A percentile compares a stretch with the other conserved stretches of the same genome.
These are phyloP conservation scores for Palaemon carinicauda DNA, from an alignment of 1,140 invertebrate genomes.

Conservation along the genomic window DNA sequence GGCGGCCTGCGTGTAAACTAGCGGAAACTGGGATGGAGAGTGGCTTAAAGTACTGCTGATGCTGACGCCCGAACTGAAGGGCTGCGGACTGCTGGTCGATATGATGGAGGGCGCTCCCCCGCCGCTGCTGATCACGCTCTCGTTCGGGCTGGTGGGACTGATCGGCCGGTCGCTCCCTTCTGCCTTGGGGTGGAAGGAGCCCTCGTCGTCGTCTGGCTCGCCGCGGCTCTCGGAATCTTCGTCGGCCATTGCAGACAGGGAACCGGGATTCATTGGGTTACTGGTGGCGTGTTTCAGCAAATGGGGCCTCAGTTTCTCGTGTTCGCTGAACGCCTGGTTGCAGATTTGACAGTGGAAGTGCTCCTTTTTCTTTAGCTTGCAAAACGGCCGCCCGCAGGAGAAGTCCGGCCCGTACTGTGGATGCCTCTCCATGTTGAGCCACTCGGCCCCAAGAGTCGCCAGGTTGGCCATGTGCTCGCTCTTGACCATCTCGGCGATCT, in stretches of 20 bases:
- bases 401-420: constrained; percentile 68
- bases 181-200: constrained; percentile 12
- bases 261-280: constrained; percentile 29
- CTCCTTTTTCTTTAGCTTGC: constrained; percentile 83
- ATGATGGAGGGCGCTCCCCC: too few species aligned
- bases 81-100: constrained; percentile 39
- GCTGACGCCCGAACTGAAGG: background rate
- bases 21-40: constrained; percentile 53
- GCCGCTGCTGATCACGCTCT: background rate
- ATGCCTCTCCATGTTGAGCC: constrained; percentile 61
- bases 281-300: constrained; percentile 73
- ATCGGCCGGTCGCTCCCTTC: constrained; percentile 24
- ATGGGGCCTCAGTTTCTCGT: constrained; percentile 74
- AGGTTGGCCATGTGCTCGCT: background rate
- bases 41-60: constrained; percentile 32
- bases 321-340: constrained; percentile 80
- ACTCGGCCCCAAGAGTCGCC: constrained; percentile 61
- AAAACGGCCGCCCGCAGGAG: constrained; percentile 82
- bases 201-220: constrained; percentile 31
- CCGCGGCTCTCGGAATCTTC: constrained; percentile 27
- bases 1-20: constrained; percentile 55
- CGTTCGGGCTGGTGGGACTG: constrained; percentile 35
- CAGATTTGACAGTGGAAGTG: constrained; percentile 89
- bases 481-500: constrained; percentile 1
- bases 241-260: constrained; percentile 17